A percentile compares a stretch with the other conserved stretches of the same genome.
phyloP scores from a whole-genome alignment of 2,113 vertebrate genomes.

The Dicentrarchus labrax region DNA sequence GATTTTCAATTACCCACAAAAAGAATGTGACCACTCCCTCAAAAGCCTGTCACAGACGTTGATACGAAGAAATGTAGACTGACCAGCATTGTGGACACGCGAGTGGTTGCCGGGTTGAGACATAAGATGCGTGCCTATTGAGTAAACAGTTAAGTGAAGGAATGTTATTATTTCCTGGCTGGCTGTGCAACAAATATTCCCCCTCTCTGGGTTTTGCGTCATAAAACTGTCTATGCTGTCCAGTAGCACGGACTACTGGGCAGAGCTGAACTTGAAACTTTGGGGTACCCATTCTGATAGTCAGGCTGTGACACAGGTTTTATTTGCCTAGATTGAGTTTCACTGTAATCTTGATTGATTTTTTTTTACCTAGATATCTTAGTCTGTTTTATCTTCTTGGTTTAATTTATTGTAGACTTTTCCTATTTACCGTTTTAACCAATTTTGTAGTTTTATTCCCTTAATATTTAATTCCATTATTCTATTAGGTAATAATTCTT shows the following conservation, averaged over 20 bases:
- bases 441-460: not conserved
- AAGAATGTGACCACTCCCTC: not conserved
- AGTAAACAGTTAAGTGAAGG: not conserved
- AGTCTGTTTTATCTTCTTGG: not conserved
- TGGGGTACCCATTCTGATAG: not conserved
- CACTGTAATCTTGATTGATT: not conserved
- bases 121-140: too few species aligned
- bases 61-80: not conserved
- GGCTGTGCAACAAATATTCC: not conserved
- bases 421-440: not conserved
- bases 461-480: not conserved
- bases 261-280: not conserved
- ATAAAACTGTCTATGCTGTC: not conserved
- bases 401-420: not conserved
- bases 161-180: constrained; percentile 11
- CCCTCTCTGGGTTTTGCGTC: not conserved
- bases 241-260: not conserved
- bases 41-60: not conserved
- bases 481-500: too few species aligned
- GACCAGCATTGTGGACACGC: not conserved
- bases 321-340: not conserved
- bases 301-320: not conserved
- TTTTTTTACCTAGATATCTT: not conserved
- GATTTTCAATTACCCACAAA: not conserved
- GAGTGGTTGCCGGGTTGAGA: too few species aligned